These are phyloP conservation scores for Agrotis clavis DNA, from an alignment of 2,888 invertebrate species.

Conservation along the genomic window DNA sequence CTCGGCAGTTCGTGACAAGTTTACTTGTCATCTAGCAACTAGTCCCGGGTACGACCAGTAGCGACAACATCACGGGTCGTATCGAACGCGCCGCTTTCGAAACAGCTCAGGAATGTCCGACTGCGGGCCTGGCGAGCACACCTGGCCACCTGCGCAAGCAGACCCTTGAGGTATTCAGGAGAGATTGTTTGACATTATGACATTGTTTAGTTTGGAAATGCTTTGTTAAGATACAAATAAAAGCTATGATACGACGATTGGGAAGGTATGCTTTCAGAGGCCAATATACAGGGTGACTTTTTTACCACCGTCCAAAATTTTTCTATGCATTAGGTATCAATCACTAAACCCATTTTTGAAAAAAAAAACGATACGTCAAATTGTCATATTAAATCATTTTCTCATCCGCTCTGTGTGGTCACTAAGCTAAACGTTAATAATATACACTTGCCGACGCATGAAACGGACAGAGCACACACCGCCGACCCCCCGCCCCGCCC, in stretches of 20 bases:
- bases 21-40: neutral
- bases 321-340: no score
- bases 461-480: no score
- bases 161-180: slow-evolving; percentile 15
- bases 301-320: no score
- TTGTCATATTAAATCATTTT: no score
- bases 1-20: slow-evolving; percentile 16
- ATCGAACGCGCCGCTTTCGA: slow-evolving; percentile 48
- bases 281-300: no score
- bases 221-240: slow-evolving; percentile 24
- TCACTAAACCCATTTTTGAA: no score
- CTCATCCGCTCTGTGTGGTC: no score
- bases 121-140: slow-evolving; percentile 38
- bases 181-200: slow-evolving; percentile 15
- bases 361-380: no score
- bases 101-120: slow-evolving; percentile 58
- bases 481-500: no score
- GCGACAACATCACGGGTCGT: slow-evolving; percentile 55
- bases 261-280: neutral
- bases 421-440: no score
- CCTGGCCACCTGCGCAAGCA: slow-evolving; percentile 61
- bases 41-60: slow-evolving; percentile 26
- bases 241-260: neutral
- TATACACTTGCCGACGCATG: no score
- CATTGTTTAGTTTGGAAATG: slow-evolving; percentile 19